These are phyloP conservation scores for Pluvialis apricaria DNA, from an alignment of 2,113 vertebrate genomes.

Conservation along the genomic window DNA sequence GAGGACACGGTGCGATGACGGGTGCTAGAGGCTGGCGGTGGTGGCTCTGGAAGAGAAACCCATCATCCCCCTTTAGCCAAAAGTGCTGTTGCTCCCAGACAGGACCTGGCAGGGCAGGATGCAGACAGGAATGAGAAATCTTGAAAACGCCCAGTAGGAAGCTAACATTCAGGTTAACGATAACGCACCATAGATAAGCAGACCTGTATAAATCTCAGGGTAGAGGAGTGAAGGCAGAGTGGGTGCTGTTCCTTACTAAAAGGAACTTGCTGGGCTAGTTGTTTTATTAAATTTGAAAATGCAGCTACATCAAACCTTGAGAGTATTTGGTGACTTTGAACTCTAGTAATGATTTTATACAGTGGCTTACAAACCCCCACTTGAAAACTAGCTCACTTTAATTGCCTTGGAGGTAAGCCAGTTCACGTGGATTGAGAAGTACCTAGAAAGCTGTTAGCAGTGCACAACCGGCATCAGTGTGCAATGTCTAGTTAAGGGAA, in stretches of 20 bases:
- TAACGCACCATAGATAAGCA: background rate
- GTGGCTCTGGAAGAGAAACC: background rate
- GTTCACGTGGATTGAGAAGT: background rate
- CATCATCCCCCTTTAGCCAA: background rate
- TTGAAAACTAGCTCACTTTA: background rate
- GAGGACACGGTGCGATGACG: fast-evolving
- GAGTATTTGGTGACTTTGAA: background rate
- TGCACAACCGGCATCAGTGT: background rate
- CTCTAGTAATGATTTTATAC: background rate
- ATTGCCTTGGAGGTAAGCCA: background rate
- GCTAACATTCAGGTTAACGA: background rate
- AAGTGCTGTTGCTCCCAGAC: background rate
- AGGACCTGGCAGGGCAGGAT: background rate
- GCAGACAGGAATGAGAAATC: background rate
- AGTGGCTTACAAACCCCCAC: background rate
- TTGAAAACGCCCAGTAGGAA: background rate
- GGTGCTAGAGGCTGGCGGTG: no score
- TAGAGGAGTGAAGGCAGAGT: background rate
- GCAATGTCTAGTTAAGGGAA: background rate
- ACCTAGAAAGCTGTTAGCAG: background rate
- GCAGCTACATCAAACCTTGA: background rate
- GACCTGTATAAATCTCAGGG: background rate
- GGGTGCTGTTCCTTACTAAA: background rate
- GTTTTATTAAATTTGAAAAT: background rate
- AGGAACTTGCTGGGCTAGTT: background rate